Evolutionary conservation across 2,113 vertebrate genomes (phyloP), one percentile per base, ranked within the genome.

Genomic region (Brachypteracias leptosomus): DNA sequence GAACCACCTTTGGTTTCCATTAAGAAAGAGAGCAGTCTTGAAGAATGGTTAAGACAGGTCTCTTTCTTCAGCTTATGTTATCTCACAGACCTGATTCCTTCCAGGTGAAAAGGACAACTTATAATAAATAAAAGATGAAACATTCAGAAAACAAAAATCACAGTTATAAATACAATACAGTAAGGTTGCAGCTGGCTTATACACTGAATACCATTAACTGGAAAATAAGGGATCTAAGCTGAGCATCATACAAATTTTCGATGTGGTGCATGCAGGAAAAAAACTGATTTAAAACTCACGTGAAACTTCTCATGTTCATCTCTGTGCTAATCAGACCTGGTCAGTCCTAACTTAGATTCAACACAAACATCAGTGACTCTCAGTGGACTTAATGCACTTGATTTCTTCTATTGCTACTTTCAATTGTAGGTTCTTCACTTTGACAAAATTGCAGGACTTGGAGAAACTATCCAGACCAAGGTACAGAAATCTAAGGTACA

Each of bases 401-500:
- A 72, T 68, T 82, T 79, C 25, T 70, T 83, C n/a, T 68, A 10
- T 18, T 87, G 31, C 35, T 73, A 13, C 62, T 81, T 81, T 36
- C 13, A n/a, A 88, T 46, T 91, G 47, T 85, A 90, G 96, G 83
- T 83, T 85, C 93, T 97, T 76, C 95, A 86, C 65, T 96, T 97
- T 25, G 80, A 89, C 54, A 95, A 94, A 90, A 96, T 96, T 66
- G 88, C 67, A 55, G 95, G 95, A 72, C 74, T 91, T 49, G 70
- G 63, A 91, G 93, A 86, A 79, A 85, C 49, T 65, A 52, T 35
- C 78, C 66, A 57, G 65, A 59, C 76, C 57, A 96, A 95, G 73
- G 74, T 85, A 92, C 93, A 87, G 73, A 95, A 94, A 76, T 3
- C 84, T 71, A 96, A 96, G 94, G 90, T 97, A 97, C 51, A 82